Evolutionary conservation across 1,140 invertebrate species (phyloP).

Genomic region (Euglossa dilemma): DNA sequence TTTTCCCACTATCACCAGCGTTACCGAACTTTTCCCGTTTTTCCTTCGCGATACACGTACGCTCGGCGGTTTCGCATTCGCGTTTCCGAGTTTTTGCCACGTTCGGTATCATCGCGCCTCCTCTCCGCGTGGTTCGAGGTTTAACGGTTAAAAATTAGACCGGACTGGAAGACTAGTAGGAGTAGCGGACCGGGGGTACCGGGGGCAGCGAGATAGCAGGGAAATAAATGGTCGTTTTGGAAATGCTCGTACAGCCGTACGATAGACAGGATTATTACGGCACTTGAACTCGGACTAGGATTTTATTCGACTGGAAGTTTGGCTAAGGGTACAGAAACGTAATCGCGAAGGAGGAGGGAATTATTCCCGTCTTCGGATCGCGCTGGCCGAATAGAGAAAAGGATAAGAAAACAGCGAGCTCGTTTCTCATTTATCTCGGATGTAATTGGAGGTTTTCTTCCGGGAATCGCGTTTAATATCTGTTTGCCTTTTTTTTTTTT

Average conservation of each 20-base stretch:
- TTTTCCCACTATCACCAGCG: conserved; percentile 8
- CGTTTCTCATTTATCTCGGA: conserved; percentile 31
- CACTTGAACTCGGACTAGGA: not conserved
- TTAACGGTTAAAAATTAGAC: not conserved
- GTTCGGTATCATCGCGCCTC: not conserved
- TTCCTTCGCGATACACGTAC: not conserved
- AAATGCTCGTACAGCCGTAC: not conserved
- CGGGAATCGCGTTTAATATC: conserved; percentile 1
- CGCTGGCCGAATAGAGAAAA: not conserved
- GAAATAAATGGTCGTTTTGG: not conserved
- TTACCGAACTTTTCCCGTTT: not conserved
- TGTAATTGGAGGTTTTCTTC: conserved; percentile 9
- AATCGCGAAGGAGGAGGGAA: not conserved
- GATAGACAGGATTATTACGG: not conserved
- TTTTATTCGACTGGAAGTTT: not conserved
- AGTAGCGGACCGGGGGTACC: not conserved
- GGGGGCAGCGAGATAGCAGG: not conserved
- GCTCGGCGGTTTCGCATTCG: not conserved
- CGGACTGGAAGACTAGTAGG: not conserved
- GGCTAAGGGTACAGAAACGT: too few relatives aligned
- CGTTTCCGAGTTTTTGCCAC: not conserved
- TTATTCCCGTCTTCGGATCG: not conserved
- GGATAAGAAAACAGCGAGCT: not conserved
- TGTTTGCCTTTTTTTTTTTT: not conserved
- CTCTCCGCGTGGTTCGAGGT: not conserved